These are phyloP conservation scores for Lasioglossum villosulum DNA, from an alignment of 2,888 invertebrate genomes.

Conservation along the genomic window DNA sequence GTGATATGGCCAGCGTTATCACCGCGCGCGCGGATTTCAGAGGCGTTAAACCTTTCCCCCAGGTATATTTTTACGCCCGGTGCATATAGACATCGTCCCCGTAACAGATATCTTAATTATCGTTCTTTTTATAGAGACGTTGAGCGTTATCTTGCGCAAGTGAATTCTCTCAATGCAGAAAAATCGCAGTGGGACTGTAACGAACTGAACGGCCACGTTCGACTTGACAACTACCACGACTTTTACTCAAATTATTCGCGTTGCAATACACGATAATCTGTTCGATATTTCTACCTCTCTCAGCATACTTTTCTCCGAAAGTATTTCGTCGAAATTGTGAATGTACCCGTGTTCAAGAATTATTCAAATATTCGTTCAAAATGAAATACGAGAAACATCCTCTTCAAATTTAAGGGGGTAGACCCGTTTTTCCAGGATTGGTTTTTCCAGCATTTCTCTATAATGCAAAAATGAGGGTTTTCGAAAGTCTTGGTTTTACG, in stretches of 20 bases:
- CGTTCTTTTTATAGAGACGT: conserved; percentile 8
- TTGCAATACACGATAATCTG: background rate
- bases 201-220: background rate
- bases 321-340: no score
- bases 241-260: background rate
- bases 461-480: no score
- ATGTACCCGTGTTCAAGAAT: no score
- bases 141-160: background rate
- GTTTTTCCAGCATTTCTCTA: no score
- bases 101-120: conserved; percentile 12
- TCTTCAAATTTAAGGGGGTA: no score
- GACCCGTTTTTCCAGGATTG: no score
- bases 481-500: no score
- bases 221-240: background rate
- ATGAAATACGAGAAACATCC: no score
- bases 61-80: background rate
- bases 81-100: background rate
- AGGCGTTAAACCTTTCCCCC: background rate
- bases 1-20: background rate
- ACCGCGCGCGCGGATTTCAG: background rate
- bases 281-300: background rate
- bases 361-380: no score
- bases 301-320: background rate
- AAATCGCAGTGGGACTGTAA: background rate
- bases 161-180: background rate